phyloP scores from a whole-genome alignment of 2,888 invertebrate genomes.

The Oligia strigilis region DNA sequence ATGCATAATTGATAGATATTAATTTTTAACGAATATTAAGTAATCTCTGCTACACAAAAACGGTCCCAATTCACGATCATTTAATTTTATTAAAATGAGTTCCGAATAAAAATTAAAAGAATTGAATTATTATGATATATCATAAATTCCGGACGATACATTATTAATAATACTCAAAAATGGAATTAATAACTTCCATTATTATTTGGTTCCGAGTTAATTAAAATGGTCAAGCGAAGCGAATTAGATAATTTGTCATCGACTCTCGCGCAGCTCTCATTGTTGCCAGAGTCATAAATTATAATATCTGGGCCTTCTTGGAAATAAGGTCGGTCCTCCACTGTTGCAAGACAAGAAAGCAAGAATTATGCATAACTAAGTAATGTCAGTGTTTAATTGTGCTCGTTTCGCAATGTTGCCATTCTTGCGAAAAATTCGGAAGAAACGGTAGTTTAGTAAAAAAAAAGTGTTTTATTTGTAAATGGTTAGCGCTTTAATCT shows the following conservation, averaged over 20 bases:
- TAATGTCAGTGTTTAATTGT: constrained; percentile 50
- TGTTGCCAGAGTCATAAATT: constrained; percentile 81
- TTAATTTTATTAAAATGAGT: constrained; percentile 41
- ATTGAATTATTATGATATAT: constrained; percentile 34
- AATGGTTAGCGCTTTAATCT: constrained; percentile 28
- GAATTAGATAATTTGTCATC: constrained; percentile 89
- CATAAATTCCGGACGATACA: constrained; percentile 58
- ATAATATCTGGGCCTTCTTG: constrained; percentile 79
- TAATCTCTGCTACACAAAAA: constrained; percentile 34
- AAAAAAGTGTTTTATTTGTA: constrained; percentile 7
- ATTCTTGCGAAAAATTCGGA: constrained; percentile 38
- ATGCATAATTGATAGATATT: constrained; percentile 55
- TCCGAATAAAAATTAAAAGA: constrained; percentile 40
- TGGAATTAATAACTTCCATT: constrained; percentile 61
- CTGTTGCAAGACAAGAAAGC: constrained; percentile 49
- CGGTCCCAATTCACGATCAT: constrained; percentile 26
- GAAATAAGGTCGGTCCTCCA: constrained; percentile 74
- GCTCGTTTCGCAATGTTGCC: constrained; percentile 31
- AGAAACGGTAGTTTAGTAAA: constrained; percentile 7
- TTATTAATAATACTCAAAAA: constrained; percentile 58
- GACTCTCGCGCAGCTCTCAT: constrained; percentile 72
- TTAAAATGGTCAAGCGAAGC: constrained; percentile 84
- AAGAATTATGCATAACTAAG: constrained; percentile 60
- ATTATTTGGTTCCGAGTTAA: constrained; percentile 76
- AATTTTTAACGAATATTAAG: constrained; percentile 53